Evolutionary conservation across 2,113 vertebrate genomes (phyloP).

Genomic region (Hemiscyllium ocellatum): DNA sequence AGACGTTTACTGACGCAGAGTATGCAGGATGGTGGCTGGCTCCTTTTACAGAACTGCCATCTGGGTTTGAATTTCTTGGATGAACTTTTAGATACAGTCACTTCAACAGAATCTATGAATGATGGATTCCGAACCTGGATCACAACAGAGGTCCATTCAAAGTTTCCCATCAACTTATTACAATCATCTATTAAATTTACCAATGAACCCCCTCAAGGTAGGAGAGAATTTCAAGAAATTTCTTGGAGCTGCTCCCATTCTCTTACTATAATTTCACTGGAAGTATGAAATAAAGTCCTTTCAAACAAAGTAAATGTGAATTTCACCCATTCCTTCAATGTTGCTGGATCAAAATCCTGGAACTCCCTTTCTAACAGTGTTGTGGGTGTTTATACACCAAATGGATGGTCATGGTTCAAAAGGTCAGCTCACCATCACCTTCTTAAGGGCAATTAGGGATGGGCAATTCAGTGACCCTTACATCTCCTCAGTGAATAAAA

Average conservation of each 20-base stretch:
- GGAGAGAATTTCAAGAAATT: slow-evolving; percentile 23
- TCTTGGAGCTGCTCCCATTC: neutral
- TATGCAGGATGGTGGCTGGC: slow-evolving; percentile 72
- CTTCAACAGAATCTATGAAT: slow-evolving; percentile 49
- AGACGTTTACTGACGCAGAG: slow-evolving; percentile 64
- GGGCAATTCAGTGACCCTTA: too few relatives aligned
- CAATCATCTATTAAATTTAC: slow-evolving; percentile 78
- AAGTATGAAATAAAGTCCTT: neutral
- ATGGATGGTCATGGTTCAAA: too few relatives aligned
- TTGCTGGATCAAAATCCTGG: too few relatives aligned
- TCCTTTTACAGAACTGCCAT: slow-evolving; percentile 78
- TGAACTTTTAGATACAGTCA: slow-evolving; percentile 66
- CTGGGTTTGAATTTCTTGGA: slow-evolving; percentile 71
- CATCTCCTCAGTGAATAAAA: too few relatives aligned
- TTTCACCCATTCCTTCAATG: neutral
- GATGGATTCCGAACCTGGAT: slow-evolving; percentile 67
- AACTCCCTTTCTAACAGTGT: too few relatives aligned
- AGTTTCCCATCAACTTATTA: slow-evolving; percentile 72
- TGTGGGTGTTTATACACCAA: too few relatives aligned
- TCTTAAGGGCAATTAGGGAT: too few relatives aligned
- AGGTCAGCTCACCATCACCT: too few relatives aligned
- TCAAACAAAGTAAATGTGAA: neutral
- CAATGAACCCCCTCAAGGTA: slow-evolving; percentile 75
- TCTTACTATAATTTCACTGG: neutral
- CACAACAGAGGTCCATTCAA: slow-evolving; percentile 65